Evolutionary conservation across 2,113 vertebrate genomes (phyloP).

Genomic region (Brachionichthys hirsutus): DNA sequence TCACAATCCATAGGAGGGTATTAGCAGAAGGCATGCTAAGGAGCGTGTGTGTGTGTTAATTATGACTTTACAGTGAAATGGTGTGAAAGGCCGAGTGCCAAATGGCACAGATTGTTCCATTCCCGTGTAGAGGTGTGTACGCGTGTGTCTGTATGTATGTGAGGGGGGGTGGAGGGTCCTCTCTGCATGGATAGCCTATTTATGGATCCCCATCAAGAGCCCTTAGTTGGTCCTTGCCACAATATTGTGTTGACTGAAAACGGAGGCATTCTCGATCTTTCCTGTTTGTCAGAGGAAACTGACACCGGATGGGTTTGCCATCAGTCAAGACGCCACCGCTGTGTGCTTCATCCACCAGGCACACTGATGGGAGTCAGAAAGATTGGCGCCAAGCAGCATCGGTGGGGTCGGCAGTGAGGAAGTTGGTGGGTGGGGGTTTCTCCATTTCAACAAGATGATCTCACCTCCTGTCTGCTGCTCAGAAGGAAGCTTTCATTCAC

Average conservation of each 20-base stretch:
- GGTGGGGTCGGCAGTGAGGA: conserved; percentile 15
- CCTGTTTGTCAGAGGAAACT: conserved; percentile 10
- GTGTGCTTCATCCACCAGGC: conserved; percentile 21
- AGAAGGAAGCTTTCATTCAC: conserved; percentile 72
- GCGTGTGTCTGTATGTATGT: conserved; percentile 23
- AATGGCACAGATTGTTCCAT: conserved; percentile 58
- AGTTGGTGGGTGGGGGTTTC: conserved; percentile 40
- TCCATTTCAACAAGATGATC: conserved; percentile 72
- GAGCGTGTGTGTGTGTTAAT: conserved; percentile 16
- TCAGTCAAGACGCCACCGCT: conserved; percentile 44
- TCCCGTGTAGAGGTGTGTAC: conserved; percentile 27
- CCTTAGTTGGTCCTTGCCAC: conserved; percentile 61
- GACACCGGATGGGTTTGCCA: conserved; percentile 25
- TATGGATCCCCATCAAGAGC: conserved; percentile 55
- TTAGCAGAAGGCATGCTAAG: conserved; percentile 50
- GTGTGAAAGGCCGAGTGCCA: conserved; percentile 39
- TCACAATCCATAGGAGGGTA: conserved; percentile 56
- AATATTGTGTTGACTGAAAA: conserved; percentile 30
- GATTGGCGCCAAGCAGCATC: conserved; percentile 62
- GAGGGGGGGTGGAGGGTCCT: conserved; percentile 33
- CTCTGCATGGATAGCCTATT: conserved; percentile 60
- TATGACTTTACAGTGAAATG: conserved; percentile 24
- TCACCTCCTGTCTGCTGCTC: conserved; percentile 71
- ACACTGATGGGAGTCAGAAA: conserved; percentile 57
- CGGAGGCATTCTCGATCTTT: not conserved